Evolutionary conservation across 2,797 vertebrate genomes (phyloP), one percentile per base, ranked within the genome.

Genomic region (Dicrostonyx torquatus): DNA sequence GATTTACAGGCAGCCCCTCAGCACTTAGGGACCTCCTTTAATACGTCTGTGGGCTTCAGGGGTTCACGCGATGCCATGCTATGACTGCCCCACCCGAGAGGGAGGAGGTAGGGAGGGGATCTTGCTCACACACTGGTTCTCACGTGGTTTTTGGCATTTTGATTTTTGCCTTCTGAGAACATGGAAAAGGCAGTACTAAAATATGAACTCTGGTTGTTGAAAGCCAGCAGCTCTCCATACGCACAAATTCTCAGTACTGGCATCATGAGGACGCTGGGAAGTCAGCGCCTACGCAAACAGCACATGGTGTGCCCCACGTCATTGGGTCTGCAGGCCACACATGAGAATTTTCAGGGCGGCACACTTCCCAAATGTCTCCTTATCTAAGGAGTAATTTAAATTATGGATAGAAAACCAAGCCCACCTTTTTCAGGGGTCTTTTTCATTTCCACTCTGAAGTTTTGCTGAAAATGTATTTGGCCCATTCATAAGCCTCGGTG

Each of bases 401-500:
- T 55, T 50, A 48, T 24, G 24, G 15, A 64, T 17, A 37, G 58
- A 8, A 53, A 37, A 17, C 4, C 15, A 48, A 43, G 26, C 53
- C n/a, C 64, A 0, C 1, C 24, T 58, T 58, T 87, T 29, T 1
- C 8, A 72, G 34, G 18, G 3, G 58, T 72, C 24, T 73, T 66
- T 55, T 89, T 73, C 40, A 53, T 62, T 26, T 89, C 37, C 80
- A 1, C 64, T 66, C 43, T n/a, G 7, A 13, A 37, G 68, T 55
- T 60, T 17, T 53, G 2, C 43, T 43, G 43, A 40, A 18, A 18
- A 62, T 94, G 90, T 80, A 6, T 87, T 5, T 96, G 93, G 4
- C 95, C 92, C 90, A 29, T 97, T 95, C 97, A 93, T 94, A 85
- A 91, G 92, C 92, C 97, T 96, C 91, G 11, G 1, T 50, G 45